Base-by-base conservation (phyloP, 2,797 vertebrate species). In the Ciconia nigra region DNA sequence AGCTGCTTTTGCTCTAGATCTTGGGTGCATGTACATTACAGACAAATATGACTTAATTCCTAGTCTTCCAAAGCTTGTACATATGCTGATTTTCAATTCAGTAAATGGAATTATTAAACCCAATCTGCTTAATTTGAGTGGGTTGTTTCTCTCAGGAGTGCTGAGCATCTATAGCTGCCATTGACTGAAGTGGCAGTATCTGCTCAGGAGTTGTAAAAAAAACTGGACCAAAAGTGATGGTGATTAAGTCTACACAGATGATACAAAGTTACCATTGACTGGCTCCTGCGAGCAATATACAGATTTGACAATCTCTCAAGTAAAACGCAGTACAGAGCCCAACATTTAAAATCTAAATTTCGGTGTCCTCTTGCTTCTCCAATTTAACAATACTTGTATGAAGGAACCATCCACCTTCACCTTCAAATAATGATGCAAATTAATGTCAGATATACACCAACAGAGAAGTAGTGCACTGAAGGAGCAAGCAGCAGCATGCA, bases 351-450 rank as follows among this genome's bases (percentile, higher is more conserved):
- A 87, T 72, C 71, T 21, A 70, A 76, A 67, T 95, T 91, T 91
- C 90, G 74, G 37, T 52, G 29, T 83, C 59, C 25, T 74, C 61
- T 80, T 93, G 63, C 58, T 93, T 86, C 61, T 61, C 44, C 58
- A 69, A 5, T 65, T 82, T 82, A 96, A 95, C 83, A 90, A 65
- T 41, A 91, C 42, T 95, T 86, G 35, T 51, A 35, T 61, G 54
- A 96, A 88, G 71, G 57, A 81, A 97, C 79, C 69, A 91, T 66
- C 71, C 87, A 88, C 94, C 92, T 95, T 96, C 47, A 59, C 73
- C 93, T 51, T 72, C 74, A 87, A 94, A 96, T 94, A 73, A 15
- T 18, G 47, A 77, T 26, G n/a, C 49, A 94, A 92, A 82, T 70
- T 63, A 92, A 77, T 42, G 11, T 81, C 81, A 61, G 52, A 78